Base-by-base conservation (phyloP, 1,140 invertebrate species). In the Drosophila aff. region DNA sequence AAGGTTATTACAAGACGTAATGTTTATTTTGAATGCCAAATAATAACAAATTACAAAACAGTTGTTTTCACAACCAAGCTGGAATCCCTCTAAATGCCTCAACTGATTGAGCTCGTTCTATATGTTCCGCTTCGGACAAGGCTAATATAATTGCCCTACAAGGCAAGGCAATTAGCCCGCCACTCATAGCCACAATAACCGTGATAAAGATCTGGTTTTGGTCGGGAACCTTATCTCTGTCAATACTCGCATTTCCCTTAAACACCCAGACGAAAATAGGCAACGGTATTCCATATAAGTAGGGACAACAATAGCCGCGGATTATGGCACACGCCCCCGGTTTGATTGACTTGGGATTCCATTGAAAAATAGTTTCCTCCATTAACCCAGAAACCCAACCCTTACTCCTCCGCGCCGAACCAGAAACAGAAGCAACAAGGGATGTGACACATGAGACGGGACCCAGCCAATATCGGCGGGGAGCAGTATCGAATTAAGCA, bases 401-500 rank as follows among this genome's bases (percentile, higher is more conserved):
- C 28, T 8, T 21, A 1, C 21, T 16, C 33, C 18, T 38, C 8
- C 33, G 11, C 26, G 26, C 28, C 46, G 28, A 28, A n/a, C 18
- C 28, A 52, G 13, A 36, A 38, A 26, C 53, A 38, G 26, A 58
- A 21, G 52, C 31, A 55, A 69, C 64, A 71, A 40, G 68, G 68
- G 47, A 57, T 41, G 57, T 55, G 68, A 72, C 65, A 72, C 68
- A 69, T 75, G 59, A 75, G 71, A 57, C 33, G 36, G 47, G 62
- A 44, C 43, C 44, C 44, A 58, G 66, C 60, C 33, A 38, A 33
- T 55, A 55, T 38, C 33, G 52, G 52, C 33, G 52, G 33, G 52
- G 43, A 64, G 43, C 18, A 59, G 75, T 77, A 77, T 77, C 57
- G 50, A 77, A 79, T 86, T 80, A 83, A 58, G 78, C 84, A 87